Percentiles rank a stretch among this genome's conserved stretches.
These are phyloP conservation scores for Rotaria macrura DNA, from an alignment of 2,888 invertebrate species.

Conservation along the genomic window DNA sequence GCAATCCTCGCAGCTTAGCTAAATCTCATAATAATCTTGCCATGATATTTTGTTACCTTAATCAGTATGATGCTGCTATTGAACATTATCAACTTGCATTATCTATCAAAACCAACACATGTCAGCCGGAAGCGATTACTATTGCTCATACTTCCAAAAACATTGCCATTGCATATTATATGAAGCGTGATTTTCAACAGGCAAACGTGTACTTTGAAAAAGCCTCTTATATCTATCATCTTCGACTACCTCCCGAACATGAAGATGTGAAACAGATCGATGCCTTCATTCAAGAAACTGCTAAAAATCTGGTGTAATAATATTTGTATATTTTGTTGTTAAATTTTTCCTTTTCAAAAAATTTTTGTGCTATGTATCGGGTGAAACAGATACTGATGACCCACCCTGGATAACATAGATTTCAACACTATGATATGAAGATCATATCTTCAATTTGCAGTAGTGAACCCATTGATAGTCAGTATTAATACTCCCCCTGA, in stretches of 20 bases:
- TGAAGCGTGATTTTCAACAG: neutral
- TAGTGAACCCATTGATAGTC: no score
- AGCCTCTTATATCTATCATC: neutral
- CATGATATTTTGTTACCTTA: neutral
- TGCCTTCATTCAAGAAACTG: no score
- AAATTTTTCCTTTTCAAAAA: no score
- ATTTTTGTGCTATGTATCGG: no score
- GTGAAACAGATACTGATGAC: no score
- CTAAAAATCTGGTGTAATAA: no score
- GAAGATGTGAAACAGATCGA: neutral
- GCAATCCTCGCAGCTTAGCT: neutral
- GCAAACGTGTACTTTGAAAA: neutral
- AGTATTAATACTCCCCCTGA: no score
- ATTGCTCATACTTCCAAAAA: neutral
- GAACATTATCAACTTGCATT: neutral
- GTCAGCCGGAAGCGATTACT: fast-evolving
- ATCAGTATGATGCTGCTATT: neutral
- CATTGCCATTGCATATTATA: neutral
- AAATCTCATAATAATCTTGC: neutral
- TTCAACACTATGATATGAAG: no score
- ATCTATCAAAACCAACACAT: neutral
- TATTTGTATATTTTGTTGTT: no score
- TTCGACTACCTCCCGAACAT: no score
- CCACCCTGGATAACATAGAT: no score
- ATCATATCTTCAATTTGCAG: no score